phyloP scores from a whole-genome alignment of 2,797 vertebrate genomes.

The Avahi laniger region DNA sequence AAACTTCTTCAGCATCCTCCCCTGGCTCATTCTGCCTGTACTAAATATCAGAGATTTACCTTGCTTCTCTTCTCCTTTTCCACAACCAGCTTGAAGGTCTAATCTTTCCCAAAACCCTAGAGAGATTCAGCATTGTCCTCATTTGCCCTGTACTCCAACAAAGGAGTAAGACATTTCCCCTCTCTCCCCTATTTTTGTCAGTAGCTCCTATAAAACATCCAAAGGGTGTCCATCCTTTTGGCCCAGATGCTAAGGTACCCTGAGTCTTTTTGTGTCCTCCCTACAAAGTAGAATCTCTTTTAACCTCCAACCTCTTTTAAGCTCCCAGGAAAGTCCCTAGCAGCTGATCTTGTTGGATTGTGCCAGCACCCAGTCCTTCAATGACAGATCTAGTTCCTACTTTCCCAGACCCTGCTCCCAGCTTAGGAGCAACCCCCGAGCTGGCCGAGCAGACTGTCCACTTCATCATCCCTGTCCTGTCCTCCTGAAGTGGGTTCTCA shows the following conservation, averaged over 20 bases:
- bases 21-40: not conserved
- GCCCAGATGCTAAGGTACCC: not conserved
- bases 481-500: not conserved
- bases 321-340: not conserved
- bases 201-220: not conserved
- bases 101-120: not conserved
- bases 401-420: not conserved
- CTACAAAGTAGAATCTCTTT: not conserved
- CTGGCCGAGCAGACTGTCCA: fast-evolving
- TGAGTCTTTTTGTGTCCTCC: not conserved
- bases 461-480: not conserved
- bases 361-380: not conserved
- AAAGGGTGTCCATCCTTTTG: not conserved
- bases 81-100: not conserved
- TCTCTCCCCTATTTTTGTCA: not conserved
- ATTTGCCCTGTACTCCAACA: not conserved
- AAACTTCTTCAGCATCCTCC: not conserved
- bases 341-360: not conserved
- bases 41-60: not conserved
- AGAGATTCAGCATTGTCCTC: not conserved
- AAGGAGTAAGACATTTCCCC: not conserved
- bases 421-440: not conserved
- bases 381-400: not conserved
- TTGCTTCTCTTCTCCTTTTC: not conserved
- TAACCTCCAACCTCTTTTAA: not conserved